phyloP scores from a whole-genome alignment of 2,113 vertebrate genomes.

The Ageneiosus marmoratus region DNA sequence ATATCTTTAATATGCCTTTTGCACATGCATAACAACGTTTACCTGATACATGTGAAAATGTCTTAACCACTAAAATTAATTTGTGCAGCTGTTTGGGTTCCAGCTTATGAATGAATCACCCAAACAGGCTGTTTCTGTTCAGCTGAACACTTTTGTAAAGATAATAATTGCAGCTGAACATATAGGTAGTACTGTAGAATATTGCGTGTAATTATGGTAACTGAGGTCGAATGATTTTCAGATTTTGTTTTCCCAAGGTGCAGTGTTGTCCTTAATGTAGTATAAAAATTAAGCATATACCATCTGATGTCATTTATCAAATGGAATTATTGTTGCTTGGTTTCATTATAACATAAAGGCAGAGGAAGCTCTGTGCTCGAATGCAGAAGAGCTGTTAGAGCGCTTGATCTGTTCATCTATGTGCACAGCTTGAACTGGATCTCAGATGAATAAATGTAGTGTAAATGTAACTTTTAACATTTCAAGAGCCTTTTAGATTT shows the following conservation, averaged over 20 bases:
- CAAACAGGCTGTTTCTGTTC: constrained; percentile 11
- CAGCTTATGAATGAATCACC: too few species aligned
- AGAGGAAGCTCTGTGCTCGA: neutral
- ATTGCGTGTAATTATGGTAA: constrained; percentile 17
- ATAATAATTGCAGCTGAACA: neutral
- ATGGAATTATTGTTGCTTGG: neutral
- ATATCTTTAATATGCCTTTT: neutral
- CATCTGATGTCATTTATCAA: constrained; percentile 11
- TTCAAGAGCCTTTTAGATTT: neutral
- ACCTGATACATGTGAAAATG: neutral
- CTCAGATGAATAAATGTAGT: neutral
- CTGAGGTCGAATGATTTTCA: neutral
- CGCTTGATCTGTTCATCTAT: neutral
- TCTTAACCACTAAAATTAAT: neutral
- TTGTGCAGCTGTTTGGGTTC: neutral
- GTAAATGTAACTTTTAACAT: neutral
- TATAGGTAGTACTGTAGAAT: constrained; percentile 27
- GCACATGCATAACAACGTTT: neutral
- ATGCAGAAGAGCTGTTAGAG: neutral
- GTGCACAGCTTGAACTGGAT: neutral
- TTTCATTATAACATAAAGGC: neutral
- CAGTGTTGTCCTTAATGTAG: constrained; percentile 14
- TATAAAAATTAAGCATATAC: neutral
- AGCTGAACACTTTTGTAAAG: constrained; percentile 19
- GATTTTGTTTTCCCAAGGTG: constrained; percentile 10